These are phyloP conservation scores for Stenichneumon culpator DNA, from an alignment of 2,888 invertebrate genomes.

Conservation along the genomic window DNA sequence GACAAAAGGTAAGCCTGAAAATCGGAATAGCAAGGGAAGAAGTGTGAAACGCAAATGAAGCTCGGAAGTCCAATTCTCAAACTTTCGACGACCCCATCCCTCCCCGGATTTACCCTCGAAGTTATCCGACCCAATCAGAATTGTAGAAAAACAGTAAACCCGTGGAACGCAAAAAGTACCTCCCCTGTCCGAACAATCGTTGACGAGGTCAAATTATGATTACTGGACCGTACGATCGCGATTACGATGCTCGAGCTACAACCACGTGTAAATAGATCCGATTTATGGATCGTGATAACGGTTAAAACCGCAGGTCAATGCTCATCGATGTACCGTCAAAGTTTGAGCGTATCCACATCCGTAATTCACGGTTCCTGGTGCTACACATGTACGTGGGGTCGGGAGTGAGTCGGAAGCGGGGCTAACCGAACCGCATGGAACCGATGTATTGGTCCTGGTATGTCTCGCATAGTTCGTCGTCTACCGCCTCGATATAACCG, in stretches of 20 bases:
- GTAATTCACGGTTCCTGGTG: conserved; percentile 42
- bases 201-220: background rate
- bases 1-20: conserved; percentile 14
- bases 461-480: conserved; percentile 44
- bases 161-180: background rate
- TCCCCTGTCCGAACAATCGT: background rate
- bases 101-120: background rate
- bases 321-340: conserved; percentile 59
- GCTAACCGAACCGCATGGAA: conserved; percentile 67
- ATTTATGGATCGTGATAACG: conserved; percentile 37
- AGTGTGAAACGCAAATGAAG: background rate
- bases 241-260: background rate
- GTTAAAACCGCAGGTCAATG: conserved; percentile 59
- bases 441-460: conserved; percentile 60
- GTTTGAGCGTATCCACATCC: conserved; percentile 58
- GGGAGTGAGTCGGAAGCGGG: conserved; percentile 43
- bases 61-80: background rate
- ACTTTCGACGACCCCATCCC: conserved; percentile 11
- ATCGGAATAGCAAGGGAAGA: background rate
- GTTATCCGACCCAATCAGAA: conserved; percentile 7
- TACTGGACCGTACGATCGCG: background rate
- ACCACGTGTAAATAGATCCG: background rate
- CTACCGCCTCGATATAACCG: conserved; percentile 70
- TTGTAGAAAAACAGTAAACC: background rate
- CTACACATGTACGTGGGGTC: conserved; percentile 19